Evolutionary conservation across 2,888 invertebrate species (phyloP).

Genomic region (Synanthedon andrenaeformis): DNA sequence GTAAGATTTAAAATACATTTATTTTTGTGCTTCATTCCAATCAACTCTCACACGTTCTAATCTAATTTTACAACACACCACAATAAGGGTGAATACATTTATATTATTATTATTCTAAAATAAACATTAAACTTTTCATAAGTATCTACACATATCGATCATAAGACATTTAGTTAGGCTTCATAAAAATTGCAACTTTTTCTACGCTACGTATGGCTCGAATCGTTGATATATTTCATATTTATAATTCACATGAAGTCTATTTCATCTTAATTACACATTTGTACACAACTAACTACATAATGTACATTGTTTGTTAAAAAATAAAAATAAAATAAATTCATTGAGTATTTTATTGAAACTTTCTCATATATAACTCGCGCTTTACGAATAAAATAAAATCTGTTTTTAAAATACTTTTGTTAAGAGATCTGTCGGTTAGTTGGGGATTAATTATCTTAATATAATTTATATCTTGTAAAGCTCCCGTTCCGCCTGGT

Average conservation of each 20-base stretch:
- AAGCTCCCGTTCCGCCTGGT: too few species aligned
- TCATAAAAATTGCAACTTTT: conserved; percentile 32
- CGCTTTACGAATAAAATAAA: conserved; percentile 6
- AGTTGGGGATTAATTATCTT: background rate
- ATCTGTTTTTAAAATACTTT: conserved; percentile 15
- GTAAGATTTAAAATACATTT: conserved; percentile 55
- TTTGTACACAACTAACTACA: conserved; percentile 23
- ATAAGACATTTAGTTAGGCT: conserved; percentile 67
- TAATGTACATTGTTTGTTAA: conserved; percentile 10
- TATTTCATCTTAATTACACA: conserved; percentile 22
- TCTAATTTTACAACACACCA: conserved; percentile 22
- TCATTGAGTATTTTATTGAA: conserved; percentile 8
- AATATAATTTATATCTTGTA: background rate
- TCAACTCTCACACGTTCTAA: conserved; percentile 43
- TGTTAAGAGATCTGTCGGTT: conserved; percentile 19
- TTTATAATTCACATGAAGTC: conserved; percentile 12
- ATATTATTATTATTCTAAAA: conserved; percentile 17
- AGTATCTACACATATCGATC: conserved; percentile 14
- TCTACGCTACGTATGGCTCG: conserved; percentile 47
- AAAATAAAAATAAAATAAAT: conserved; percentile 7
- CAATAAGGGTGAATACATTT: conserved; percentile 37
- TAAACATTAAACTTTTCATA: conserved; percentile 7
- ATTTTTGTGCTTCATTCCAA: conserved; percentile 63
- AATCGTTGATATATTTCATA: conserved; percentile 39
- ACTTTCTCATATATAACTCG: background rate